Percentiles rank a stretch among this genome's conserved stretches.
Evolutionary conservation across 1,140 invertebrate genomes (phyloP).

Genomic region (Tetramorium parvispinum): DNA sequence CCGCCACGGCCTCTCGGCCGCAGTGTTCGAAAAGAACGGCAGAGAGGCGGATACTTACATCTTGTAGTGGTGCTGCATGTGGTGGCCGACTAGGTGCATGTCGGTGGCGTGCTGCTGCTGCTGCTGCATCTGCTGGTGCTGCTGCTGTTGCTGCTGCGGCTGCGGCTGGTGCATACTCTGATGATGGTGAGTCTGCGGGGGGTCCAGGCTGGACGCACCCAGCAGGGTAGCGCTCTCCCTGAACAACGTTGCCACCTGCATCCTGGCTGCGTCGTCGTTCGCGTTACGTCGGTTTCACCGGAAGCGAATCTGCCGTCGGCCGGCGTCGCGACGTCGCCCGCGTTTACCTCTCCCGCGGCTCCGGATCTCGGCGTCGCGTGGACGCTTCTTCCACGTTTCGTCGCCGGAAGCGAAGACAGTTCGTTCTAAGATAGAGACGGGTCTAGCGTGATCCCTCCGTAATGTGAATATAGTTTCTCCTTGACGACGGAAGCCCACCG

Average conservation of each 20-base stretch:
- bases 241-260: constrained; percentile 91
- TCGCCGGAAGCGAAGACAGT: neutral
- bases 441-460: neutral
- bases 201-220: constrained; percentile 88
- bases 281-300: neutral
- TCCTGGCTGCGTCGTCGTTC: constrained; percentile 73
- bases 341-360: neutral
- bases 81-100: constrained; percentile 81
- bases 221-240: constrained; percentile 89
- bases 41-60: constrained; percentile 78
- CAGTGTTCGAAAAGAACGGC: constrained; percentile 48
- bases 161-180: constrained; percentile 81
- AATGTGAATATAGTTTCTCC: neutral
- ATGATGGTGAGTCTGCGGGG: constrained; percentile 83
- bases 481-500: neutral
- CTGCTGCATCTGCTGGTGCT: constrained; percentile 73
- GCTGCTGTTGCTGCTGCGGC: constrained; percentile 75
- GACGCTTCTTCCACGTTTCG: neutral
- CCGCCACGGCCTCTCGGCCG: constrained; percentile 10
- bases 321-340: constrained; percentile 35
- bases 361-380: neutral
- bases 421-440: neutral
- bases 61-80: constrained; percentile 85
- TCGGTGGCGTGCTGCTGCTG: constrained; percentile 78
- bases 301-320: constrained; percentile 55